Conservation (phyloP, 2,888 invertebrate species). For the Molanna angustata region DNA sequence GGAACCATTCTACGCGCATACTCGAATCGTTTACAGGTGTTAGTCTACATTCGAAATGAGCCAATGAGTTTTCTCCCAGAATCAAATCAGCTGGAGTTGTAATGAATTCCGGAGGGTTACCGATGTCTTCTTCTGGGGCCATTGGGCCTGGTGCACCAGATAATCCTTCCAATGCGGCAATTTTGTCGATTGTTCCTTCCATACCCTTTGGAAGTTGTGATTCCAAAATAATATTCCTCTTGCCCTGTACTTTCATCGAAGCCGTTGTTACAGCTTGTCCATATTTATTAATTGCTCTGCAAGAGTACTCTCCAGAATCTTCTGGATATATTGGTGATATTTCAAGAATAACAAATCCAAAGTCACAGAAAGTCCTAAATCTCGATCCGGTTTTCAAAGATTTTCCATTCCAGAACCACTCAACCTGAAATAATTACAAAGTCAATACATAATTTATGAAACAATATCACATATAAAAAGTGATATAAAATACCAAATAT, state of each 20-base stretch:
- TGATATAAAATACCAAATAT: too few relatives aligned
- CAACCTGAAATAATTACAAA: slow-evolving; percentile 62
- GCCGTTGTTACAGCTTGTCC: slow-evolving; percentile 90
- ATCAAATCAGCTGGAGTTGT: slow-evolving; percentile 83
- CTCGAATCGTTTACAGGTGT: slow-evolving; percentile 89
- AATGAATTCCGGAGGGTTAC: slow-evolving; percentile 87
- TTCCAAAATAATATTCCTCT: slow-evolving; percentile 86
- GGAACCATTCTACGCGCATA: slow-evolving; percentile 96
- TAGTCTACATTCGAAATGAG: slow-evolving; percentile 89
- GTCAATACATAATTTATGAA: too few relatives aligned
- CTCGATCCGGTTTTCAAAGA: slow-evolving; percentile 84
- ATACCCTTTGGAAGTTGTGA: slow-evolving; percentile 90
- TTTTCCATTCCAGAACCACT: slow-evolving; percentile 95
- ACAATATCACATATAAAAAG: too few relatives aligned
- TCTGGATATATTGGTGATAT: slow-evolving; percentile 96
- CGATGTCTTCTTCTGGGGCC: slow-evolving; percentile 75
- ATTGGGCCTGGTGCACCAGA: slow-evolving; percentile 66
- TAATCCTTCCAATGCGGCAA: slow-evolving; percentile 86
- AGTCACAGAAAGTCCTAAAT: slow-evolving; percentile 96
- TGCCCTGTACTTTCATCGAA: slow-evolving; percentile 86
- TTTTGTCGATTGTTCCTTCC: slow-evolving; percentile 91
- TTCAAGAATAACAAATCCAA: slow-evolving; percentile 96
- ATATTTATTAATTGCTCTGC: slow-evolving; percentile 83
- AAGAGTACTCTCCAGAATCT: slow-evolving; percentile 90
- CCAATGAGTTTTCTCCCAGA: slow-evolving; percentile 81